phyloP scores from a whole-genome alignment of 2,113 vertebrate genomes.

The Hyperoodon ampullatus region DNA sequence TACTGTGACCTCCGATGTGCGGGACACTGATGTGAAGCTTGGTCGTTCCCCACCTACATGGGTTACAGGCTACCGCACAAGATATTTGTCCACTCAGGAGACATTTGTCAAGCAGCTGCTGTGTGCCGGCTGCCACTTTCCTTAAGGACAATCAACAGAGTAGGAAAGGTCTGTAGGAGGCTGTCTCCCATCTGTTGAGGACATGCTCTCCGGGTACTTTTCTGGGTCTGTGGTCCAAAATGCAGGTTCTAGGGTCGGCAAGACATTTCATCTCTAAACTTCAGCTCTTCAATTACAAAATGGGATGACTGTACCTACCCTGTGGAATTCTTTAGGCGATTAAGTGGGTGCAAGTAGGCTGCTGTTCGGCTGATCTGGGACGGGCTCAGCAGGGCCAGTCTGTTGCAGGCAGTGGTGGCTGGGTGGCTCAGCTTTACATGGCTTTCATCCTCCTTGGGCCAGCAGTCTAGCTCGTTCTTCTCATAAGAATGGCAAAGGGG shows the following conservation, averaged over 20 bases:
- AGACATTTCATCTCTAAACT: neutral
- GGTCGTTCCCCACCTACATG: neutral
- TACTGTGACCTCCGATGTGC: accelerated
- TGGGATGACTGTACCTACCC: no score
- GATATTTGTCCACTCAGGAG: neutral
- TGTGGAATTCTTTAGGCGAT: neutral
- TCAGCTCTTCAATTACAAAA: neutral
- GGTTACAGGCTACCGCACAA: neutral
- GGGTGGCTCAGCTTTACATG: neutral
- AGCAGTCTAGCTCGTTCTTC: neutral
- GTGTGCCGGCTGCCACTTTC: neutral
- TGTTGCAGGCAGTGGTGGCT: neutral
- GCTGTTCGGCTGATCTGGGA: neutral
- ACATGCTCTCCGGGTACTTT: no score
- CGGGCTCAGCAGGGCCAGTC: neutral
- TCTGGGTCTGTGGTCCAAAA: neutral
- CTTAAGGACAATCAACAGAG: neutral
- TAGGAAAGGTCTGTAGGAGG: neutral
- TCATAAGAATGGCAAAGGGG: neutral
- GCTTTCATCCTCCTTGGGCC: neutral
- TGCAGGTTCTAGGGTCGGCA: neutral
- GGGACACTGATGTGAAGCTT: no score
- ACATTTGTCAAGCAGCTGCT: neutral
- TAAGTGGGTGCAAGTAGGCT: neutral
- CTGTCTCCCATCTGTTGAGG: neutral